Evolutionary conservation across 1,140 invertebrate species (phyloP), one percentile per base, ranked within the genome.

Genomic region (Thereuonema tuberculata): DNA sequence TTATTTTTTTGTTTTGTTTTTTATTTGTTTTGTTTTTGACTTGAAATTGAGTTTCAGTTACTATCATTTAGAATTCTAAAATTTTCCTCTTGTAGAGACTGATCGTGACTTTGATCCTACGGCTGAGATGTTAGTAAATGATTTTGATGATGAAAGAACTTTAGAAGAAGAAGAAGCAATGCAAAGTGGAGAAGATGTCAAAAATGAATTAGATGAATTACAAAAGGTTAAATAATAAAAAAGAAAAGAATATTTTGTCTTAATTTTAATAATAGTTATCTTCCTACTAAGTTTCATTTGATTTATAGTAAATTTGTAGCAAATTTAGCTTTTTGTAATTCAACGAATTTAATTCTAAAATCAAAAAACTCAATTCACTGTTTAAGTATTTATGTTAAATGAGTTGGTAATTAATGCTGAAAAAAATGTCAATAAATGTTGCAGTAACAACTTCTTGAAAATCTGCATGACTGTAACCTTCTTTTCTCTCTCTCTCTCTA

Each of bases 81-180:
- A 12, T n/a, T 47, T n/a, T 21, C 15, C 46, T 23, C 15, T 59
- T 65, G 21, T 60, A 73, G 74, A 76, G 50, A 74, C 72, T 29
- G 79, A 80, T 60, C 70, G 79, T 64, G 83, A 85, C 65, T 84
- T 85, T 77, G 83, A 83, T 69, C 82, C 83, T 43, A 75, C 79
- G 31, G 81, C 81, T 49, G 91, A 94, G 74, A 91, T 95, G 89
- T 84, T 96, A 78, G 84, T 95, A 60, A 89, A 95, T 82, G 92
- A 95, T 75, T 95, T 91, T 78, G 93, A 96, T 76, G 93, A 96
- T 77, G 93, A 97, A 72, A 80, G 86, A 69, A 97, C 93, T 50
- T 70, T 96, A 68, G 93, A 95, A 71, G 93, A 96, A 77, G 93
- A 96, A 79, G 93, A 97, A 80, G 90, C 89, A 29, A 76, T 95